These are phyloP conservation scores for Orchestes rusci DNA, from an alignment of 2,888 invertebrate genomes.

Conservation along the genomic window DNA sequence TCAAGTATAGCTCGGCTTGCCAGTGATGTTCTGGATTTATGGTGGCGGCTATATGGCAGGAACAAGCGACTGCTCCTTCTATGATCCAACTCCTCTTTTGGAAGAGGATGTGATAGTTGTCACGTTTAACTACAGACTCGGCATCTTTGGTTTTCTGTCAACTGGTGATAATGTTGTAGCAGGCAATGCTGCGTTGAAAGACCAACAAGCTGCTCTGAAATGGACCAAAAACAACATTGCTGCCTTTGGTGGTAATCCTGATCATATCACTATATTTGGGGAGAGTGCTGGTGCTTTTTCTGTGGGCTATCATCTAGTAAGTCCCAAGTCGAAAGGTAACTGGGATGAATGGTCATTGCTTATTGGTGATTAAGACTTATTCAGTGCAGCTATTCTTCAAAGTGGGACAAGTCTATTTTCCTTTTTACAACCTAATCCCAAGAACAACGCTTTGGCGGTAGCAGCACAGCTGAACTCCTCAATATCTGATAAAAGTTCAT, in stretches of 20 bases:
- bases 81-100: slow-evolving; percentile 21
- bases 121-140: no score
- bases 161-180: slow-evolving; percentile 24
- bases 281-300: slow-evolving; percentile 27
- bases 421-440: slow-evolving; percentile 17
- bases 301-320: slow-evolving; percentile 26
- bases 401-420: slow-evolving; percentile 25
- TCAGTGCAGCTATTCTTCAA: slow-evolving; percentile 25
- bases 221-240: slow-evolving; percentile 26
- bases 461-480: slow-evolving; percentile 15
- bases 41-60: slow-evolving; percentile 11
- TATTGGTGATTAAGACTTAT: slow-evolving; percentile 19
- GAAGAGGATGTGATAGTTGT: slow-evolving; percentile 34
- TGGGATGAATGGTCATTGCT: no score
- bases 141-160: slow-evolving; percentile 30
- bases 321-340: slow-evolving; percentile 17
- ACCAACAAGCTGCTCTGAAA: slow-evolving; percentile 24
- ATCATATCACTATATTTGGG: slow-evolving; percentile 25
- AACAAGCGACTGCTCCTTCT: slow-evolving; percentile 2
- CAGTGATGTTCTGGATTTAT: slow-evolving; percentile 38
- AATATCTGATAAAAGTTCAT: slow-evolving; percentile 10
- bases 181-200: slow-evolving; percentile 27
- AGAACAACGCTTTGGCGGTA: slow-evolving; percentile 20
- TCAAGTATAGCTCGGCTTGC: slow-evolving; percentile 13
- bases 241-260: slow-evolving; percentile 25